These are phyloP conservation scores for Silurus aristotelis DNA, from an alignment of 2,797 vertebrate genomes.

Conservation along the genomic window DNA sequence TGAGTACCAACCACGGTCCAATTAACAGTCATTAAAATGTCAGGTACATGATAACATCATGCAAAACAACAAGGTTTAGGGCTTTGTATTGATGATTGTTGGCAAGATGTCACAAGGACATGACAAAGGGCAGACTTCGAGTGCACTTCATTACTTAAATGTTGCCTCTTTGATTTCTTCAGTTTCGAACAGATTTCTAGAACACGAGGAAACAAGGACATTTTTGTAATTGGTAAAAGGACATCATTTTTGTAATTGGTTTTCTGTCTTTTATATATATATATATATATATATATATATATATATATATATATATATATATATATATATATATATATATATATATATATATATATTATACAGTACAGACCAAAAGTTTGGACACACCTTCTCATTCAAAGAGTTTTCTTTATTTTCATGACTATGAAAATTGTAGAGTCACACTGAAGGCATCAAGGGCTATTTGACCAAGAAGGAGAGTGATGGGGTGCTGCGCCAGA, in stretches of 20 bases:
- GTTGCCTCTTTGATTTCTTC: background rate
- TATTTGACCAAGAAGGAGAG: too few relatives aligned
- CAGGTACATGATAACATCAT: background rate
- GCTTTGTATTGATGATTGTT: background rate
- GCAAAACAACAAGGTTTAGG: background rate
- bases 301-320: too few relatives aligned
- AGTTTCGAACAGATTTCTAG: too few relatives aligned
- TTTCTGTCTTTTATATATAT: background rate
- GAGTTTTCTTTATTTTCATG: too few relatives aligned
- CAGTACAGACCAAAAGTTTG: too few relatives aligned
- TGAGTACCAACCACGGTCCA: background rate
- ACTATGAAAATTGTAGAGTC: too few relatives aligned
- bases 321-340: too few relatives aligned
- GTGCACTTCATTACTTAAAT: constrained; percentile 1
- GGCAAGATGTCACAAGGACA: background rate
- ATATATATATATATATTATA: too few relatives aligned
- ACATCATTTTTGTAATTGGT: background rate
- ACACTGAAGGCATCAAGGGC: too few relatives aligned
- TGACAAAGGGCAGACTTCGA: background rate
- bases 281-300: too few relatives aligned
- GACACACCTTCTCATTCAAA: too few relatives aligned
- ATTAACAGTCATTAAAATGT: background rate
- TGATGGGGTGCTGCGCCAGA: too few relatives aligned
- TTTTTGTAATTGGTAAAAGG: background rate
- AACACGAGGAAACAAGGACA: background rate